These are phyloP conservation scores for Hermodice carunculata DNA, from an alignment of 2,888 invertebrate genomes.

Conservation along the genomic window DNA sequence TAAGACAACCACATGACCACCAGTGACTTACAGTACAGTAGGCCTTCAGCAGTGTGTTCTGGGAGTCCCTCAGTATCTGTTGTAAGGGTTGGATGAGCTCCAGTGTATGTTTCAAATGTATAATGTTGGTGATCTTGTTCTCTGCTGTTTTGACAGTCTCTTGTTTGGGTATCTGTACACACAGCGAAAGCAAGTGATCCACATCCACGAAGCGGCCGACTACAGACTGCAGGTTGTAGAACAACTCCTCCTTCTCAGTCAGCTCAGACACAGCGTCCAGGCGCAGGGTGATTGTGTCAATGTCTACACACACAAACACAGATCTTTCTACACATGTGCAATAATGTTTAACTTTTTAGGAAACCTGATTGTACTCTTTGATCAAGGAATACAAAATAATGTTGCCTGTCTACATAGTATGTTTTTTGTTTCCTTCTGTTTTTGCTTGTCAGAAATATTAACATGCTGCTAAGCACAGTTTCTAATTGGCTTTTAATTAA, in stretches of 20 bases:
- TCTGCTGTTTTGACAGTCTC: constrained; percentile 76
- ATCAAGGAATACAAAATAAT: too few species aligned
- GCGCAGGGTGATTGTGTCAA: constrained; percentile 77
- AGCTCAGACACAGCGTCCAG: constrained; percentile 84
- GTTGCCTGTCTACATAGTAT: too few species aligned
- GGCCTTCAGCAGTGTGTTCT: constrained; percentile 74
- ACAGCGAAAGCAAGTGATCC: constrained; percentile 81
- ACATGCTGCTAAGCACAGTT: too few species aligned
- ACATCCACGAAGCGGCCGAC: constrained; percentile 78
- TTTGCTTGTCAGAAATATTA: too few species aligned
- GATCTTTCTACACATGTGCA: too few species aligned
- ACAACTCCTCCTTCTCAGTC: constrained; percentile 77
- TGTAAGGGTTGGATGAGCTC: constrained; percentile 79
- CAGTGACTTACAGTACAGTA: constrained; percentile 73
- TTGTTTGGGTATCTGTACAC: constrained; percentile 61
- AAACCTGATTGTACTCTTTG: too few species aligned
- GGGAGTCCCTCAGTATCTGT: constrained; percentile 73
- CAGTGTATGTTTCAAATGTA: constrained; percentile 83
- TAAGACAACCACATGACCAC: not conserved
- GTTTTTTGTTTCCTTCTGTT: too few species aligned
- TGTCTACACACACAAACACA: constrained; percentile 65
- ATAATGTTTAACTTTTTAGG: too few species aligned
- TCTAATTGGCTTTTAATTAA: too few species aligned
- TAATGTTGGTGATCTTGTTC: constrained; percentile 82
- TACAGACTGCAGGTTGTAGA: constrained; percentile 75